A percentile compares a stretch with the other conserved stretches of the same genome.
phyloP scores from a whole-genome alignment of 2,113 vertebrate genomes.

The Elephas maximus region DNA sequence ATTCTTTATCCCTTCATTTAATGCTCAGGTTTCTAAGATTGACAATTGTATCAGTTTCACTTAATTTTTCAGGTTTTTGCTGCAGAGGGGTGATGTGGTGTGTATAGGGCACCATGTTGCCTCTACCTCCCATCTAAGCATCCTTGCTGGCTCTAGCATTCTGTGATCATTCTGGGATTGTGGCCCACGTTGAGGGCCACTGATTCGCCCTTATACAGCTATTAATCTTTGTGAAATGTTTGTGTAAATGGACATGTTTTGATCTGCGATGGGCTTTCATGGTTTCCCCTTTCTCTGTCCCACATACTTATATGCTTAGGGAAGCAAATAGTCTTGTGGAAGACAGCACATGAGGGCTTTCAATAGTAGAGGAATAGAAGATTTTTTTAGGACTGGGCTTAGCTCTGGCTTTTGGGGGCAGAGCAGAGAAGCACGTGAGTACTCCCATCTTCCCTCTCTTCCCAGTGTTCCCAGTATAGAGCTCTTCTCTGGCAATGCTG shows the following conservation, averaged over 20 bases:
- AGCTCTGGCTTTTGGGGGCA: neutral
- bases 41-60: too few species aligned
- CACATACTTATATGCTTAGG: neutral
- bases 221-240: neutral
- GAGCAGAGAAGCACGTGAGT: neutral
- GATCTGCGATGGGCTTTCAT: neutral
- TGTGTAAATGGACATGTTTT: neutral
- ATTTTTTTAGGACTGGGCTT: neutral
- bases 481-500: neutral
- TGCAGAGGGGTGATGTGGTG: too few species aligned
- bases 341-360: neutral
- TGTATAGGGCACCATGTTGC: too few species aligned
- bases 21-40: too few species aligned
- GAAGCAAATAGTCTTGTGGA: neutral
- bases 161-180: neutral
- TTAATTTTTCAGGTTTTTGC: too few species aligned
- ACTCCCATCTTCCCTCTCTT: neutral
- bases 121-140: too few species aligned
- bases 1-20: too few species aligned
- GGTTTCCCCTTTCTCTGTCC: neutral
- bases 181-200: neutral
- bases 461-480: neutral
- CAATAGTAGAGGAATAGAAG: neutral
- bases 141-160: neutral
- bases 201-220: neutral